Evolutionary conservation across 1,140 invertebrate species (phyloP).

Genomic region (Solenopsis invicta): DNA sequence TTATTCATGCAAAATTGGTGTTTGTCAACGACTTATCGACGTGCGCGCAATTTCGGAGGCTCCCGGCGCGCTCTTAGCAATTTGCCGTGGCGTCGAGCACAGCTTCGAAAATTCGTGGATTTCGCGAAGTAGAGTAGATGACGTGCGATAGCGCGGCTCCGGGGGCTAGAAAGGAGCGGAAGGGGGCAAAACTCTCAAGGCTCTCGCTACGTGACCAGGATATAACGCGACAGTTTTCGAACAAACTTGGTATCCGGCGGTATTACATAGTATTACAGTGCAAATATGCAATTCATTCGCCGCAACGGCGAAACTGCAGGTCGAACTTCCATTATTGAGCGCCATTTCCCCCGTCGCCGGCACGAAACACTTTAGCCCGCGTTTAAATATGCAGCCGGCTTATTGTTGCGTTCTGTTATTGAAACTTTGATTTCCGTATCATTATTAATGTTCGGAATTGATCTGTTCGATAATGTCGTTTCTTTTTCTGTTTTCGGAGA

Average conservation of each 20-base stretch:
- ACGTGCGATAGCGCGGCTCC: constrained; percentile 26
- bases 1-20: constrained; percentile 35
- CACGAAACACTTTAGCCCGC: constrained; percentile 25
- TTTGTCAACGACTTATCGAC: constrained; percentile 27
- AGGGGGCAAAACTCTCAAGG: constrained; percentile 48
- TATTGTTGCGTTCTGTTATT: constrained; percentile 27
- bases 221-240: constrained; percentile 64
- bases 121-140: constrained; percentile 36
- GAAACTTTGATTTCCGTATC: not conserved
- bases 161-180: constrained; percentile 37
- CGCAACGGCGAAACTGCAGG: constrained; percentile 58
- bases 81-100: constrained; percentile 42
- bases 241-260: constrained; percentile 63
- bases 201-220: constrained; percentile 51
- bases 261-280: constrained; percentile 57
- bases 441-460: not conserved
- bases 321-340: constrained; percentile 59
- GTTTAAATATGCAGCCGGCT: constrained; percentile 46
- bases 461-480: too few species aligned
- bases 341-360: not conserved
- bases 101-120: constrained; percentile 47
- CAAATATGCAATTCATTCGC: constrained; percentile 63
- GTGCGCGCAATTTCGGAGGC: constrained; percentile 24
- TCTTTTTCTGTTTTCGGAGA: not conserved
- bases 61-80: constrained; percentile 1